Base-by-base conservation (phyloP, 2,888 invertebrate genomes). In the Cyaniris semiargus region DNA sequence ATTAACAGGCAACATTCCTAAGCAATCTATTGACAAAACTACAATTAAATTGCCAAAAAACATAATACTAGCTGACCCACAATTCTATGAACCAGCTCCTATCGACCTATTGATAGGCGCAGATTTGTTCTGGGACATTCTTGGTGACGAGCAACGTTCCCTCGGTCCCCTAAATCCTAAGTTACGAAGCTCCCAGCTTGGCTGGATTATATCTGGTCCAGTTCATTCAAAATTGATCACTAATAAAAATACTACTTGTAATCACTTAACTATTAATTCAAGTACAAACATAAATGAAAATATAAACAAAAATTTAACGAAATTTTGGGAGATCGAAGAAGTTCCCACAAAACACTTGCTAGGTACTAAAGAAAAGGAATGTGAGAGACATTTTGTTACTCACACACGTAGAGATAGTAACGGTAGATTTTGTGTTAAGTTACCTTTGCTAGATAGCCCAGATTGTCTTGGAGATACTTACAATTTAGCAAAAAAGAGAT, bases 181-280 rank as follows among this genome's bases (percentile, higher is more conserved):
- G 5, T 70, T 83, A 21, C 74, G 75, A 70, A 80, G 70, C 21
- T 76, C 84, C 0, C n/a, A 81, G 3, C 38, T 84, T 18, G 83
- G 84, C 7, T 85, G 83, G 84, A 10, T 84, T 27, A 76, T 85
- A 31, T 78, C 82, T 0, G 83, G 85, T 60, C 80, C 82, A 4
- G 78, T 82, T 4, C 58, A 81, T 60, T 58, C 76, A 23, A 7
- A 58, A 60, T n/a, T 34, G 8, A 23, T 75, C 21, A 38, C 15
- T 18, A 18, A 70, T 10, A 44, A 60, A 70, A 21, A 13, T 56
- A 78, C 58, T 48, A 76, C 76, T 31, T 80, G 79, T 38, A 80
- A 80, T 78, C 79, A 79, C 66, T 66, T 75, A 10, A 31, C 70
- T 18, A 70, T 76, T 48, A 53, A 53, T 53, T 53, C 48, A 48